Percentiles rank a stretch among this genome's conserved stretches.
These are phyloP conservation scores for Falco novaeseelandiae DNA, from an alignment of 2,797 vertebrate genomes.

Conservation along the genomic window DNA sequence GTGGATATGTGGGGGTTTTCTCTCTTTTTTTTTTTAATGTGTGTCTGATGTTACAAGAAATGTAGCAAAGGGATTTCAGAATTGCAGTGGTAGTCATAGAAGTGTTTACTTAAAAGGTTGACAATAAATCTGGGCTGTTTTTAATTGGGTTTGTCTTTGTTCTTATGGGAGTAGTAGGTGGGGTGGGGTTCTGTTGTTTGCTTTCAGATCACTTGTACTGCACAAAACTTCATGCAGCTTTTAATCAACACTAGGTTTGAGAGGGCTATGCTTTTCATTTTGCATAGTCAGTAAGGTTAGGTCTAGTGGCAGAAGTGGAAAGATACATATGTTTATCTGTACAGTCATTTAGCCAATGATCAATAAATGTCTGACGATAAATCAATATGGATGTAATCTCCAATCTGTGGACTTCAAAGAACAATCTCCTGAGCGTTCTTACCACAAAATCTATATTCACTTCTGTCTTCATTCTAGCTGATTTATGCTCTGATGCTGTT, in stretches of 20 bases:
- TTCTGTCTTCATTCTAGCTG: slow-evolving; percentile 58
- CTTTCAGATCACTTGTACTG: neutral
- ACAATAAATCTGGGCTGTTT: neutral
- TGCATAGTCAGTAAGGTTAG: slow-evolving; percentile 15
- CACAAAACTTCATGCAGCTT: neutral
- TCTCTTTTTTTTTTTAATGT: rapidly evolving
- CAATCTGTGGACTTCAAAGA: slow-evolving; percentile 72
- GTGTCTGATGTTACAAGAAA: neutral
- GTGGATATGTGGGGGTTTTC: neutral
- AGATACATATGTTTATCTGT: slow-evolving; percentile 62
- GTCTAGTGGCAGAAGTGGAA: slow-evolving; percentile 34
- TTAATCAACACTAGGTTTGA: neutral
- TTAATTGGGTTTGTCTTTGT: neutral
- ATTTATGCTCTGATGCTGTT: slow-evolving; percentile 73
- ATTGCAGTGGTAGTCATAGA: neutral
- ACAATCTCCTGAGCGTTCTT: slow-evolving; percentile 66
- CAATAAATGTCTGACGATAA: slow-evolving; percentile 68
- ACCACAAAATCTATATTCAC: slow-evolving; percentile 72
- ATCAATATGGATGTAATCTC: slow-evolving; percentile 69
- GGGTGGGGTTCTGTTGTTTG: neutral
- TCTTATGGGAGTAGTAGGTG: neutral
- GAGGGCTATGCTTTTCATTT: neutral
- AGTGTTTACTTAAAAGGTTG: neutral
- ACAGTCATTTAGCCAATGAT: slow-evolving; percentile 73
- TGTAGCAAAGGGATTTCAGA: neutral